phyloP scores from a whole-genome alignment of 2,113 vertebrate genomes.

The Furnarius figulus region DNA sequence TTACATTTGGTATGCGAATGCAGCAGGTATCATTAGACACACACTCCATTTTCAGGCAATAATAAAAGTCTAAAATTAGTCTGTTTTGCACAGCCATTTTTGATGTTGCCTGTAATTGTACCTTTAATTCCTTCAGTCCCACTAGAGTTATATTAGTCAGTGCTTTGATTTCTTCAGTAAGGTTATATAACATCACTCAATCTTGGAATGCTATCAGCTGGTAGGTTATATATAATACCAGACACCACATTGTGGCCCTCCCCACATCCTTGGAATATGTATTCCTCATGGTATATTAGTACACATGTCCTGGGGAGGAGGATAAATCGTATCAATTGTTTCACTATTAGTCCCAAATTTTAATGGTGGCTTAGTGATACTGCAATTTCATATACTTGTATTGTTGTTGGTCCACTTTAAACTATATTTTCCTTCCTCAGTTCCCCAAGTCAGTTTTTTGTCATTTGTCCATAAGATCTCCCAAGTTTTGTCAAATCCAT shows the following conservation, averaged over 20 bases:
- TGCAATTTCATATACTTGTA: not conserved
- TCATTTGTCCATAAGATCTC: not conserved
- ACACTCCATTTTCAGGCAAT: not conserved
- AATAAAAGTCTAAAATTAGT: not conserved
- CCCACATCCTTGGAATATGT: not conserved
- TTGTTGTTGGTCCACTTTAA: not conserved
- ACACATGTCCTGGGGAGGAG: not conserved
- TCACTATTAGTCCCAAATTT: not conserved
- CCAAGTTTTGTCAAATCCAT: not conserved
- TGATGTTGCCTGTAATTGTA: not conserved
- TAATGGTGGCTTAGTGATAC: not conserved
- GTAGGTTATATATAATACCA: not conserved
- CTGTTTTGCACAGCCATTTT: not conserved
- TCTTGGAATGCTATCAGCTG: not conserved
- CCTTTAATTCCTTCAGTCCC: not conserved
- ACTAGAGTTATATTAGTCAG: not conserved
- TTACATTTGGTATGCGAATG: not conserved
- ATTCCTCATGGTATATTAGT: not conserved
- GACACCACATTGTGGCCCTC: not conserved
- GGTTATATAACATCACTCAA: not conserved
- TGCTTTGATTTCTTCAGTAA: not conserved
- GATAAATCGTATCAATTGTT: not conserved
- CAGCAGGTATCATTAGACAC: not conserved
- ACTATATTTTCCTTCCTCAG: not conserved
- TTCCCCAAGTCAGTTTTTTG: not conserved